Base-by-base conservation (phyloP, 2,888 invertebrate species). In the Aleiodes alternator region DNA sequence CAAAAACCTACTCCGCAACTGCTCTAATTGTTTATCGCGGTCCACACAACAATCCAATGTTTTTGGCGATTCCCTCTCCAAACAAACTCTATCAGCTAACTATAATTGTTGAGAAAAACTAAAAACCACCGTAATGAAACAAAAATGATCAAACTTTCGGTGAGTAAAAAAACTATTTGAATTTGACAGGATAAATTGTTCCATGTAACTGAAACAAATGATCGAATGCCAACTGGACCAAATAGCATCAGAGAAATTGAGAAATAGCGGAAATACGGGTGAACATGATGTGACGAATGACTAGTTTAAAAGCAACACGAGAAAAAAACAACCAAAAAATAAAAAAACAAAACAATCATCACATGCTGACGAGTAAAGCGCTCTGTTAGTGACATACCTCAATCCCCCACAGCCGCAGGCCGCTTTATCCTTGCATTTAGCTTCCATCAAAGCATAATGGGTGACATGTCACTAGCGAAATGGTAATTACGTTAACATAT, bases 351-450 rank as follows among this genome's bases (percentile, higher is more conserved):
- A 72, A 64, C 64, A 76, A 64, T 61, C 72, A 55, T 14, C 51
- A 34, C n/a, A 38, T 69, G 23, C 64, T 69, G 69, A 73, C 50
- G 56, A 69, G 66, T 72, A 75, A 76, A 69, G 72, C 66, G 76
- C 76, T 43, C 77, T 78, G 78, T 64, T 56, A 23, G 56, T 80
- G 78, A 78, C 78, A 79, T 23, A 77, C 61, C 72, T 71, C 73
- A 74, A 75, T 61, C 51, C 69, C 69, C 68, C 71, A 70, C 75
- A 56, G 73, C 78, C 71, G 75, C 75, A 77, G 64, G 69, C 76
- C 77, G 75, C 76, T 78, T 77, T 80, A 77, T 79, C 73, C 69
- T 76, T 76, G 77, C 77, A 77, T 78, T 80, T 78, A 78, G 69
- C 76, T 75, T 70, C 74, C 55, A 74, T 78, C 75, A 76, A 73